Evolutionary conservation across 2,888 invertebrate genomes (phyloP).

Genomic region (Chloromyia formosa): DNA sequence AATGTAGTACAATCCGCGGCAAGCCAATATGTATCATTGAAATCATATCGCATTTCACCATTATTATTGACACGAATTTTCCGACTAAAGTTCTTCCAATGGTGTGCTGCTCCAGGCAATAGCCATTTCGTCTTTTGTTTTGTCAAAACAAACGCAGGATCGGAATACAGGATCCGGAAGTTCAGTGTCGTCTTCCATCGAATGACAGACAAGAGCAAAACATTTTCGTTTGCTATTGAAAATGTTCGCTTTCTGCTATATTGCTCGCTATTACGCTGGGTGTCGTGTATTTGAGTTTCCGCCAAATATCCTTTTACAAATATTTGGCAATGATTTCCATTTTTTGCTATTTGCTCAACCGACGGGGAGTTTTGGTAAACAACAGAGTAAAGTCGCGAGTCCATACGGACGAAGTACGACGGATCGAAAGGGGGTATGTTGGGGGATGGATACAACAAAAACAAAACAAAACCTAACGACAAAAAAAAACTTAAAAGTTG

Average conservation of each 20-base stretch:
- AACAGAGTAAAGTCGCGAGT: slow-evolving; percentile 5
- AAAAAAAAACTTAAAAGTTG: neutral
- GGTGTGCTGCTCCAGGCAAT: neutral
- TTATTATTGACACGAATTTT: slow-evolving; percentile 4
- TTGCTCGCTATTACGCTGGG: slow-evolving; percentile 3
- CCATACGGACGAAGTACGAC: neutral
- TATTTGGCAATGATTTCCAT: slow-evolving; percentile 55
- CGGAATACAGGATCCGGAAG: slow-evolving; percentile 5
- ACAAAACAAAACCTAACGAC: neutral
- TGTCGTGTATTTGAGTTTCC: slow-evolving; percentile 54
- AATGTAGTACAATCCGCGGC: no score
- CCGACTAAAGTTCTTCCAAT: neutral
- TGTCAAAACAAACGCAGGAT: neutral
- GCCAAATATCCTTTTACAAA: slow-evolving; percentile 55
- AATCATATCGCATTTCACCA: slow-evolving; percentile 2
- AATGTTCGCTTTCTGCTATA: neutral
- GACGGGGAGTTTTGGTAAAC: slow-evolving; percentile 36
- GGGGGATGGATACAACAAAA: neutral
- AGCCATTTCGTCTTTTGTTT: neutral
- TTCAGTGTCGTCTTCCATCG: neutral
- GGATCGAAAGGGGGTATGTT: neutral
- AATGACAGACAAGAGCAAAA: neutral
- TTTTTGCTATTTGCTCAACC: slow-evolving; percentile 47
- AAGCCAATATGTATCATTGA: neutral
- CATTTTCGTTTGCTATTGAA: neutral